Evolutionary conservation across 2,888 invertebrate genomes (phyloP), one percentile per base, ranked within the genome.

Genomic region (Tetramorium bicarinatum): DNA sequence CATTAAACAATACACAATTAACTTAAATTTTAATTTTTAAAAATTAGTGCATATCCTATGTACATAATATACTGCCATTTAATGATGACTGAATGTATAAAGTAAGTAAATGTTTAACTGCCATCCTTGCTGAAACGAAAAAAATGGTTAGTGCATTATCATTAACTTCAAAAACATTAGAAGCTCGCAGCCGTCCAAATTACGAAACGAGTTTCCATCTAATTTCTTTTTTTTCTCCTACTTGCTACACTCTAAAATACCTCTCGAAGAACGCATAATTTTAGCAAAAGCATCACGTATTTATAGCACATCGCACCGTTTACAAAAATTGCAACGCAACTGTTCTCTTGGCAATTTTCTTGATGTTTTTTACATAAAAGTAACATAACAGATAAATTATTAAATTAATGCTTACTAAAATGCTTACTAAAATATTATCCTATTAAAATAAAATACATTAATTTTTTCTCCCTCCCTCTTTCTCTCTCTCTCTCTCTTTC

Each of bases 51-150:
- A 18, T 47, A 47, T 25, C 21, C 29, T 41, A 44, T 49, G 11
- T 38, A 54, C 29, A 54, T 18, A 6, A 67, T n/a, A 44, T 75
- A 80, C 49, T 71, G 3, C 56, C 18, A 64, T 90, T 92, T 91
- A 92, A 92, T 91, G 91, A 93, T 88, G 89, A 92, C 84, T 91
- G 91, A 91, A 91, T 83, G 61, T 87, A 86, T 85, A 85, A 89
- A 90, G 86, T 87, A 86, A 89, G 90, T 89, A 89, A 87, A 87
- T 84, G 84, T 89, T 86, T 92, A 91, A 91, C 89, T 87, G 93
- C 91, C 89, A 90, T 90, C 92, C 93, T 91, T 85, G 92, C 94
- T 94, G 94, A 93, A 94, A 94, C 90, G 89, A 83, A 89, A 92
- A 47, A 91, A 89, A 87, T 86, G 54, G 90, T 92, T 91, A 93